Base-by-base conservation (phyloP, 2,888 invertebrate species). In the Epinotia nisella region DNA sequence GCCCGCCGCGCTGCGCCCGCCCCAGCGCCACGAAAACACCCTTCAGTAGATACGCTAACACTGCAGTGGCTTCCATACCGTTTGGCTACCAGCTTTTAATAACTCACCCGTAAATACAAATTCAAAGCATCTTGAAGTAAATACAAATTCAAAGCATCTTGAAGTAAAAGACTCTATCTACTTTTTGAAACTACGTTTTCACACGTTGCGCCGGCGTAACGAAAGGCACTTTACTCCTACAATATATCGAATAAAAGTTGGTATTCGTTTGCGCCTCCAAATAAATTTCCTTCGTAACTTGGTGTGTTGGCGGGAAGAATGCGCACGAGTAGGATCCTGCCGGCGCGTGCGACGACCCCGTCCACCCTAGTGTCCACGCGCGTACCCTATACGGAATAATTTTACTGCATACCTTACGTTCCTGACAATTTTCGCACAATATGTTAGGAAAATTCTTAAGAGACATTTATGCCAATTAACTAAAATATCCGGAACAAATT, bases 321-420 rank as follows among this genome's bases (percentile, higher is more conserved):
- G 89, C 85, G 86, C 86, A 87, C 86, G 82, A 86, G 85, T 84
- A 84, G 86, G 88, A 87, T 88, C 87, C 83, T 85, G 85, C 78
- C 80, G 76, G 79, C 81, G 82, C 80, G 89, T 85, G 81, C 88
- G 87, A 86, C 88, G 88, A 89, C 89, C 89, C 83, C 87, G 82
- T 39, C 81, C 80, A 83, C 83, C 80, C 61, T 72, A 61, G 80
- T 64, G 62, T 55, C 67, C 69, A 78, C 82, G 79, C 80, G 77
- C 76, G 79, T 78, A 78, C 77, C 78, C 76, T 75, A 39, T 62
- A 62, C 24, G 49, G 24, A 49, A 62, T 49, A 21, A 49, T 49
- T 62, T 49, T 29, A 24, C 45, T 62, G 24, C 62, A 62, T 62
- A 51, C n/a, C 45, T 35, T 9, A 1, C 65, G 39, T 65, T 65